These are phyloP conservation scores for Enteromius thamalakanensis DNA, from an alignment of 2,797 vertebrate species.

Conservation along the genomic window DNA sequence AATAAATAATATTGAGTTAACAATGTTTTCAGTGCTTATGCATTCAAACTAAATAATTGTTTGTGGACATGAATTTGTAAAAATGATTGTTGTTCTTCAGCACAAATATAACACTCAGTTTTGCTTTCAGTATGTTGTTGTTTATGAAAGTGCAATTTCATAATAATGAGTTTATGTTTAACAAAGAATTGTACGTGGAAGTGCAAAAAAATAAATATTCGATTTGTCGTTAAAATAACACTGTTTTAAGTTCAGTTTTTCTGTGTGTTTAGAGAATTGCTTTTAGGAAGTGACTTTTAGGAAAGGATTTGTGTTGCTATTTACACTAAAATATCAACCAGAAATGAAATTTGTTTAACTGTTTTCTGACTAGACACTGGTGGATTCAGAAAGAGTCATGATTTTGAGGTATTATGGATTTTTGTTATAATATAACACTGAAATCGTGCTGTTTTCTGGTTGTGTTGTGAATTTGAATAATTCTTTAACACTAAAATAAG, in stretches of 20 bases:
- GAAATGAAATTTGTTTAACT: background rate
- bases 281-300: background rate
- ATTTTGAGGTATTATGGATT: background rate
- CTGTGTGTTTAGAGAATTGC: background rate
- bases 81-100: too few species aligned
- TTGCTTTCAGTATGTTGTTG: too few species aligned
- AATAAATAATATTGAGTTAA: too few species aligned
- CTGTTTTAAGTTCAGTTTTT: conserved; percentile 14
- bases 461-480: background rate
- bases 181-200: background rate
- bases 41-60: too few species aligned
- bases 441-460: background rate
- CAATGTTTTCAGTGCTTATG: too few species aligned
- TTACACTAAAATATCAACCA: conserved; percentile 38
- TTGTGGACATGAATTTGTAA: background rate
- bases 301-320: background rate
- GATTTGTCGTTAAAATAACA: background rate
- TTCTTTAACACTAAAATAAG: background rate
- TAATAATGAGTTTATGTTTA: too few species aligned
- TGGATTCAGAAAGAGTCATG: background rate
- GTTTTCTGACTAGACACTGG: background rate
- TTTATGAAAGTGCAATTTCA: too few species aligned
- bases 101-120: too few species aligned
- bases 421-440: background rate
- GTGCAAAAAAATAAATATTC: background rate